Evolutionary conservation across 2,888 invertebrate species (phyloP).

Genomic region (Ormyrus labotus): DNA sequence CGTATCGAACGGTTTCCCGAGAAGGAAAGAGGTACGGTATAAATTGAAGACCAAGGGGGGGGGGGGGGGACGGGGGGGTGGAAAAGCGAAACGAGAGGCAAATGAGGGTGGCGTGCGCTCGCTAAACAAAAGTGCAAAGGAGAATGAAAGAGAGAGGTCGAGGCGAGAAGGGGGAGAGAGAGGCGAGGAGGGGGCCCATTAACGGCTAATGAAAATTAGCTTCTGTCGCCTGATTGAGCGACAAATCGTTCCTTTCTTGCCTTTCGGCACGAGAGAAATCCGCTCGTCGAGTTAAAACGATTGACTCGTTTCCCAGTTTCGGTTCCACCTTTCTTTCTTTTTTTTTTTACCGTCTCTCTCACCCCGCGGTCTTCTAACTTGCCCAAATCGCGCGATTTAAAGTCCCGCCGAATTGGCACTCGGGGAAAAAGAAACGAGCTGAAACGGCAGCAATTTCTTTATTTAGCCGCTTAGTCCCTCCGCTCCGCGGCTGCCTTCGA

Average conservation of each 20-base stretch:
- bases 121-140: slow-evolving; percentile 46
- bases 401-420: too few species aligned
- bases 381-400: neutral
- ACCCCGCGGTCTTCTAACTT: slow-evolving; percentile 52
- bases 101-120: slow-evolving; percentile 49
- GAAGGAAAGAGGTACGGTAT: too few species aligned
- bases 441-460: too few species aligned
- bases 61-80: neutral
- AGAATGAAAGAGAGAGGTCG: slow-evolving; percentile 57
- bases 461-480: neutral
- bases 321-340: slow-evolving; percentile 61
- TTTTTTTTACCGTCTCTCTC: slow-evolving; percentile 50
- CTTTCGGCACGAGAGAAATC: slow-evolving; percentile 67
- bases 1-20: too few species aligned
- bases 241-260: slow-evolving; percentile 74
- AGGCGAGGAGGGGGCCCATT: slow-evolving; percentile 47
- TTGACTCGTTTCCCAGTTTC: slow-evolving; percentile 59
- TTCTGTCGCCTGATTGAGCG: slow-evolving; percentile 75
- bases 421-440: too few species aligned
- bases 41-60: neutral
- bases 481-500: neutral
- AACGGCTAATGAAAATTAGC: too few species aligned
- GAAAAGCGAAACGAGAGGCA: slow-evolving; percentile 32
- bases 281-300: slow-evolving; percentile 67
- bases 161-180: slow-evolving; percentile 17